Conservation (phyloP, 1,140 invertebrate species). For the Mizuhopecten yessoensis region DNA sequence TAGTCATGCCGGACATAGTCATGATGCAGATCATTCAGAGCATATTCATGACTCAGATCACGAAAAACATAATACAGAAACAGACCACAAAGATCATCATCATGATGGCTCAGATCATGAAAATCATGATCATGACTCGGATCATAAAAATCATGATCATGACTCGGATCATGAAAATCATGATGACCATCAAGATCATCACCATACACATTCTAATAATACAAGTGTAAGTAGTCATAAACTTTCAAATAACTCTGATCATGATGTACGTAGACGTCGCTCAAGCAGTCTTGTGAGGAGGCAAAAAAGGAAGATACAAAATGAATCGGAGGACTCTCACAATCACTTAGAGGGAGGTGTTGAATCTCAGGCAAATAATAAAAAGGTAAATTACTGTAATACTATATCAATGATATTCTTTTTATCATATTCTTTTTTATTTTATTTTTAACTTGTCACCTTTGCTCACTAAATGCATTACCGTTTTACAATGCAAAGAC, state of each 20-base stretch:
- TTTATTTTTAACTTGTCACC: too few species aligned
- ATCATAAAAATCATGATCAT: constrained; percentile 17
- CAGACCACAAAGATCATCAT: constrained; percentile 21
- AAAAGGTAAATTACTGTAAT: constrained; percentile 44
- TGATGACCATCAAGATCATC: too few species aligned
- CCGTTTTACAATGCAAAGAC: too few species aligned
- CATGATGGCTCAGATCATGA: not conserved
- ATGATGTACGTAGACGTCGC: not conserved
- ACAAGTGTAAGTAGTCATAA: not conserved
- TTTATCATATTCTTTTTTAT: too few species aligned
- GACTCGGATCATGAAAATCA: too few species aligned
- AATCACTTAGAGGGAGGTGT: not conserved
- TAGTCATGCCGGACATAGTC: not conserved
- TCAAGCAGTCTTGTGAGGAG: not conserved
- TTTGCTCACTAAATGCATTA: too few species aligned
- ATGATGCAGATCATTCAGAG: not conserved
- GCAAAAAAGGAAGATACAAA: not conserved
- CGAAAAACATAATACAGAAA: constrained; percentile 43
- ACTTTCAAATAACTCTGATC: constrained; percentile 41
- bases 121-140: not conserved
- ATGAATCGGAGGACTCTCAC: not conserved
- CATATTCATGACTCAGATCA: constrained; percentile 40
- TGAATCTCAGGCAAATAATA: not conserved
- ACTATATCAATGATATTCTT: too few species aligned
- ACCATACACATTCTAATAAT: not conserved